A percentile compares a stretch with the other conserved stretches of the same genome.
Conservation (phyloP, 2,113 vertebrate species). For the Ptilonorhynchus violaceus region DNA sequence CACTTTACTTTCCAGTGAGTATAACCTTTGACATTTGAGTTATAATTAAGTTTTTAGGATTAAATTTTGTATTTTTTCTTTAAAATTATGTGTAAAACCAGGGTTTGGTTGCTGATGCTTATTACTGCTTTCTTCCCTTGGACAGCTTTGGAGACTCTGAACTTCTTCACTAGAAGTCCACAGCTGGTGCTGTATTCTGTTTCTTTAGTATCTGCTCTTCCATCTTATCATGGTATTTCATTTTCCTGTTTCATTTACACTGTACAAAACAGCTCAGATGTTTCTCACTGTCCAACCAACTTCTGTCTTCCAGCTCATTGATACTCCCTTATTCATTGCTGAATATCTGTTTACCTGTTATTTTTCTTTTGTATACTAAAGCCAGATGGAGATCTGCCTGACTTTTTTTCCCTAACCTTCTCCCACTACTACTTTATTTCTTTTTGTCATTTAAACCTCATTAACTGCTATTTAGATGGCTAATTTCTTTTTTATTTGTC, state of each 20-base stretch:
- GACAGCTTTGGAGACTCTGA: not conserved
- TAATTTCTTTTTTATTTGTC: not conserved
- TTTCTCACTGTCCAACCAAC: not conserved
- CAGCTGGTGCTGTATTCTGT: not conserved
- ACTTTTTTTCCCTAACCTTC: not conserved
- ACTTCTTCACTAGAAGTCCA: not conserved
- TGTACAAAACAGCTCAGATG: not conserved
- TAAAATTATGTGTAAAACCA: not conserved
- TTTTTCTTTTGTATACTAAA: not conserved
- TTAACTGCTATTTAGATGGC: not conserved
- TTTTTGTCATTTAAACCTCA: not conserved
- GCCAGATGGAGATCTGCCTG: not conserved
- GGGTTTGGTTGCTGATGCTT: not conserved
- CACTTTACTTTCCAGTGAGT: not conserved
- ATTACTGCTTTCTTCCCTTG: not conserved
- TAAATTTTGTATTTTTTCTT: not conserved
- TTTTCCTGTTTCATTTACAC: not conserved
- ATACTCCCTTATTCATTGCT: not conserved
- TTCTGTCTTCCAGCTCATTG: not conserved
- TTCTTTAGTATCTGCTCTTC: not conserved
- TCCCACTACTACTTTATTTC: not conserved
- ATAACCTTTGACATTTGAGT: not conserved
- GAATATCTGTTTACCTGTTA: not conserved
- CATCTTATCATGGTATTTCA: accelerated
- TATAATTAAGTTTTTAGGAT: not conserved